phyloP scores from a whole-genome alignment of 2,797 vertebrate genomes.

The Enteromius anoplus region DNA sequence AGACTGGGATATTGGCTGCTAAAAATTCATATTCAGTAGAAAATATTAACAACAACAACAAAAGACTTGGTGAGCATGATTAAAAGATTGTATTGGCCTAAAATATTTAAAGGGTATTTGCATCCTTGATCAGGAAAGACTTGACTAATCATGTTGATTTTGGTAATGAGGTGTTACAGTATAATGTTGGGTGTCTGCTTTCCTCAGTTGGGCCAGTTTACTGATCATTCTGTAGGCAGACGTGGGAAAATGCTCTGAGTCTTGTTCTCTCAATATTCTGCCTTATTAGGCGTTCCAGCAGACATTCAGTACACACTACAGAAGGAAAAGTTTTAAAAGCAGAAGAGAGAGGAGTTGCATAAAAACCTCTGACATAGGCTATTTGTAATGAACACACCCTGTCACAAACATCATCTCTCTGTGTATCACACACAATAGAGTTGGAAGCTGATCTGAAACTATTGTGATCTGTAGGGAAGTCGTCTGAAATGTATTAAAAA shows the following conservation, averaged over 20 bases:
- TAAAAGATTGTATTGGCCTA: neutral
- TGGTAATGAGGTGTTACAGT: slow-evolving; percentile 40
- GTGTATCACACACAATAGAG: neutral
- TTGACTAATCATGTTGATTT: slow-evolving; percentile 27
- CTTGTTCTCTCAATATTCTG: neutral
- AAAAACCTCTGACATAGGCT: neutral
- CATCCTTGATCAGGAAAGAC: neutral
- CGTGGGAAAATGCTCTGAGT: neutral
- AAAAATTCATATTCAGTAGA: neutral
- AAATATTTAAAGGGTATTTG: neutral
- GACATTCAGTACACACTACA: neutral
- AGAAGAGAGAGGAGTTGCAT: slow-evolving; percentile 25
- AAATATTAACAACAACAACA: neutral
- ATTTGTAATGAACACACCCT: neutral
- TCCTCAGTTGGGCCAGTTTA: neutral
- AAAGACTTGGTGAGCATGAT: neutral
- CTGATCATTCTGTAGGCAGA: slow-evolving; percentile 12
- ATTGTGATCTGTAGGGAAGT: neutral
- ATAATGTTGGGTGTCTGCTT: slow-evolving; percentile 17
- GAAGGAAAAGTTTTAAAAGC: slow-evolving; percentile 18
- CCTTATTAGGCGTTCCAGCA: neutral
- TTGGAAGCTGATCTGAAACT: slow-evolving; percentile 19
- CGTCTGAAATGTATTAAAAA: neutral
- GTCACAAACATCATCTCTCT: neutral
- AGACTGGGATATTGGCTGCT: neutral